Conservation (phyloP, 2,113 vertebrate genomes). For the Cyrtonyx montezumae region DNA sequence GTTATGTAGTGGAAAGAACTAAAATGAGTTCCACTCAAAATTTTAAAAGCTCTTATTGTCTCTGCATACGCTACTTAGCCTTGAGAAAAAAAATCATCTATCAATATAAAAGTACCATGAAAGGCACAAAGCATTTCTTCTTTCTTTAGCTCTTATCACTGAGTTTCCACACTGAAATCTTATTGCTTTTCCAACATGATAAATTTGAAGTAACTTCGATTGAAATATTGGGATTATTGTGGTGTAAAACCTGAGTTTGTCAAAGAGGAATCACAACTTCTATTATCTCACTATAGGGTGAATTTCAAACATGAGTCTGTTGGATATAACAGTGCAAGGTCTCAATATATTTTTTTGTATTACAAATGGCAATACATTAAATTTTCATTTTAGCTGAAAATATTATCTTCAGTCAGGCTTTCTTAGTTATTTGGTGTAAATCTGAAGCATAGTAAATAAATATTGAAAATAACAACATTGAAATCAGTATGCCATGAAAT, state of each 20-base stretch:
- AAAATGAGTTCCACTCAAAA: constrained; percentile 56
- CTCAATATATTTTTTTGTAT: constrained; percentile 23
- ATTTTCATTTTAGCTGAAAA: neutral
- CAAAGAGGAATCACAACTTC: neutral
- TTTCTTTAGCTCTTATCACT: constrained; percentile 54
- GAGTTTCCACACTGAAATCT: neutral
- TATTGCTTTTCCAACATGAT: neutral
- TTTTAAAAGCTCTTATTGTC: constrained; percentile 55
- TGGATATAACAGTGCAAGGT: neutral
- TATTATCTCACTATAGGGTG: neutral
- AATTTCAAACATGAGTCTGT: constrained; percentile 42
- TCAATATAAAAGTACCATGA: constrained; percentile 46
- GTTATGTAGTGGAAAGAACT: constrained; percentile 64
- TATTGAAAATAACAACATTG: neutral
- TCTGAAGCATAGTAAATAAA: neutral
- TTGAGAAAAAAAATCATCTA: constrained; percentile 57
- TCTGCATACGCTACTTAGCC: constrained; percentile 14
- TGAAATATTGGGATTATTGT: neutral
- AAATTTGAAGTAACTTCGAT: neutral
- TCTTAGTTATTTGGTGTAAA: neutral
- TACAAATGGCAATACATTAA: constrained; percentile 22
- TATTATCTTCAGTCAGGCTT: neutral
- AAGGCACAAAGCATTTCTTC: constrained; percentile 13
- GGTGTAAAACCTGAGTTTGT: neutral
- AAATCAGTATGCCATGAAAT: neutral